Conservation (phyloP, 2,113 vertebrate species). For the Laticauda laticaudata region DNA sequence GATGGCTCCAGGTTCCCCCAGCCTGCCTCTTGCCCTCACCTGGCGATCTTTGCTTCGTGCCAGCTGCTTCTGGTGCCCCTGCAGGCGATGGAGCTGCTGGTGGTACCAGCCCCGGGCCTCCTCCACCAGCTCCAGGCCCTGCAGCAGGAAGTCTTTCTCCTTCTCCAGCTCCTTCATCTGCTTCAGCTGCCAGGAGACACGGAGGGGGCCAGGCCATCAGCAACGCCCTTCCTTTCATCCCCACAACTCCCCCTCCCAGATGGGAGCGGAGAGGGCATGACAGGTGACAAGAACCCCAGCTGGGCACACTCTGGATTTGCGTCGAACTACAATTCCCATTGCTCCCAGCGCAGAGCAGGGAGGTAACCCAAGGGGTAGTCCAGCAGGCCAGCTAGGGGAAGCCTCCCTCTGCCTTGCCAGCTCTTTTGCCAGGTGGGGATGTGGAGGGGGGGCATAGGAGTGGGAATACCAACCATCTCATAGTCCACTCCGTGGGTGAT, state of each 20-base stretch:
- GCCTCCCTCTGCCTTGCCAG: not conserved
- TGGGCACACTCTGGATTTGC: not conserved
- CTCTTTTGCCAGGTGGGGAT: not conserved
- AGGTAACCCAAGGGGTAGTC: not conserved
- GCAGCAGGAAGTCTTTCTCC: constrained; percentile 88
- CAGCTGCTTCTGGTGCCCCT: constrained; percentile 82
- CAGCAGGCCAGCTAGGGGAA: not conserved
- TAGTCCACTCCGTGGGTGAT: constrained; percentile 91
- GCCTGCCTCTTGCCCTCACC: constrained; percentile 67
- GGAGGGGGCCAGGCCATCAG: not conserved
- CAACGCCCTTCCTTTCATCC: not conserved
- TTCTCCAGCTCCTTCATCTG: constrained; percentile 92
- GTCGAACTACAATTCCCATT: not conserved
- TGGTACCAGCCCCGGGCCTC: constrained; percentile 87
- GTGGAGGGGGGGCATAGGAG: not conserved
- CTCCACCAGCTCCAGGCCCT: constrained; percentile 89
- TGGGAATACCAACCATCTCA: constrained; percentile 82
- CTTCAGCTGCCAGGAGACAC: constrained; percentile 77
- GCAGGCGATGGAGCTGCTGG: constrained; percentile 85
- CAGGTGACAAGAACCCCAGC: not conserved
- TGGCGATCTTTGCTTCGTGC: constrained; percentile 70
- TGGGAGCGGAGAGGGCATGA: not conserved
- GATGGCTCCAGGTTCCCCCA: no score
- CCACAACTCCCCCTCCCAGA: no score
- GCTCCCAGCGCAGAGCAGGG: not conserved